These are phyloP conservation scores for Macaria notata DNA, from an alignment of 2,888 invertebrate species.

Conservation along the genomic window DNA sequence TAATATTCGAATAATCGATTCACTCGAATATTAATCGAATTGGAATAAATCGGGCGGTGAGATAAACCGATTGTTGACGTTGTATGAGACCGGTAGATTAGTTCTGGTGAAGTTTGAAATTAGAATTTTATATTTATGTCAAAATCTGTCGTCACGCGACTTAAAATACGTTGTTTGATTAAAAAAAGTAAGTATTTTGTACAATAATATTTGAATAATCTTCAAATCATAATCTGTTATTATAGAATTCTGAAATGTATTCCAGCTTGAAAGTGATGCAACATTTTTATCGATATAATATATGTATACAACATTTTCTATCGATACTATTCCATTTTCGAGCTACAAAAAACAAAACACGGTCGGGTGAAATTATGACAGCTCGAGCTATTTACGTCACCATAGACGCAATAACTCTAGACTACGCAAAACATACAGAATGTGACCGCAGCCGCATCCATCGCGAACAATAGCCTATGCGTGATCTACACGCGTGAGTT, in stretches of 20 bases:
- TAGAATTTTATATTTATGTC: slow-evolving; percentile 4
- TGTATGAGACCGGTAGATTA: slow-evolving; percentile 16
- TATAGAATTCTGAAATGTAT: too few relatives aligned
- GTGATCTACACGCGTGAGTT: slow-evolving; percentile 12
- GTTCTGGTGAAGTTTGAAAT: slow-evolving; percentile 12
- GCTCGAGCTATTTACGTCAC: slow-evolving; percentile 7
- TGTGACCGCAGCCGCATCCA: slow-evolving; percentile 14
- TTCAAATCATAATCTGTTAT: too few relatives aligned
- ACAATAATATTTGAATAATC: too few relatives aligned
- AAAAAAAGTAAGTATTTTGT: too few relatives aligned
- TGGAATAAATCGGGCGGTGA: slow-evolving; percentile 44
- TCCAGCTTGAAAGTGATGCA: too few relatives aligned
- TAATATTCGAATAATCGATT: slow-evolving; percentile 52
- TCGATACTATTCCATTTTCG: not conserved
- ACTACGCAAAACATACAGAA: slow-evolving; percentile 20
- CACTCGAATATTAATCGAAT: slow-evolving; percentile 56
- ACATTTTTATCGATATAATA: too few relatives aligned
- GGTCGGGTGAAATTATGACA: slow-evolving; percentile 7
- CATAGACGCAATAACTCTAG: slow-evolving; percentile 3
- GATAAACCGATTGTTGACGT: slow-evolving; percentile 15
- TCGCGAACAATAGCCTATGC: slow-evolving; percentile 16
- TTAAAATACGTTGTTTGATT: too few relatives aligned
- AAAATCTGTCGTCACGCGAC: too few relatives aligned
- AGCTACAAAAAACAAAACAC: not conserved
- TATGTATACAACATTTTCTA: too few relatives aligned